Conservation (phyloP, 2,888 invertebrate species). For the Drosophila demipolita region DNA sequence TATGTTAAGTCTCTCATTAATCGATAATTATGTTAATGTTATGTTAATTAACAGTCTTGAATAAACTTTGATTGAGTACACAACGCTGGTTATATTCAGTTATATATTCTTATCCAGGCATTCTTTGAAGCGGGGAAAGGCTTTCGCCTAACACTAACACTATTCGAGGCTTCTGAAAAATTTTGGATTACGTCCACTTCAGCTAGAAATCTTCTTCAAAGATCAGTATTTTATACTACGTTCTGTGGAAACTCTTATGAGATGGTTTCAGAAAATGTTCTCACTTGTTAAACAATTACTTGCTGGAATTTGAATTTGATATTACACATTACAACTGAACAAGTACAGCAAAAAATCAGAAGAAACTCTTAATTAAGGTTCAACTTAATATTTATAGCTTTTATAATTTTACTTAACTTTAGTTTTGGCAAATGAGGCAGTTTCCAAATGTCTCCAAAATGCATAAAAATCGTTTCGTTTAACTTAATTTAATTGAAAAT, state of each 20-base stretch:
- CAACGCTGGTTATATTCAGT: too few relatives aligned
- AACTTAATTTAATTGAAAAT: slow-evolving; percentile 31
- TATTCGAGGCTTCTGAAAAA: too few relatives aligned
- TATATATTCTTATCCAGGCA: too few relatives aligned
- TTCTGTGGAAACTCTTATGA: too few relatives aligned
- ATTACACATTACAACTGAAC: neutral
- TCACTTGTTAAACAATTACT: neutral
- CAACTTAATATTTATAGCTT: neutral
- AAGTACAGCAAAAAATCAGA: neutral
- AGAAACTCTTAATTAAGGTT: neutral
- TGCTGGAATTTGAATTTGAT: neutral
- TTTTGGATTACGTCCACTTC: too few relatives aligned
- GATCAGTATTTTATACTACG: neutral
- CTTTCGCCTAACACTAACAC: too few relatives aligned
- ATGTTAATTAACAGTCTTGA: too few relatives aligned
- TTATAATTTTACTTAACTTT: neutral
- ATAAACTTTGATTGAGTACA: too few relatives aligned
- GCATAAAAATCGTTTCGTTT: slow-evolving; percentile 29
- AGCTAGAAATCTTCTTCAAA: neutral
- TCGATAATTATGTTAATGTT: too few relatives aligned
- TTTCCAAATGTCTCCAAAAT: neutral
- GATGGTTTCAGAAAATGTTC: neutral
- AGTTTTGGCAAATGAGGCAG: neutral
- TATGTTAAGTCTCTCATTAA: too few relatives aligned
- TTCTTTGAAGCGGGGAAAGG: too few relatives aligned